These are phyloP conservation scores for Odontamblyopus lacepedii DNA, from an alignment of 2,797 vertebrate species.

Conservation along the genomic window DNA sequence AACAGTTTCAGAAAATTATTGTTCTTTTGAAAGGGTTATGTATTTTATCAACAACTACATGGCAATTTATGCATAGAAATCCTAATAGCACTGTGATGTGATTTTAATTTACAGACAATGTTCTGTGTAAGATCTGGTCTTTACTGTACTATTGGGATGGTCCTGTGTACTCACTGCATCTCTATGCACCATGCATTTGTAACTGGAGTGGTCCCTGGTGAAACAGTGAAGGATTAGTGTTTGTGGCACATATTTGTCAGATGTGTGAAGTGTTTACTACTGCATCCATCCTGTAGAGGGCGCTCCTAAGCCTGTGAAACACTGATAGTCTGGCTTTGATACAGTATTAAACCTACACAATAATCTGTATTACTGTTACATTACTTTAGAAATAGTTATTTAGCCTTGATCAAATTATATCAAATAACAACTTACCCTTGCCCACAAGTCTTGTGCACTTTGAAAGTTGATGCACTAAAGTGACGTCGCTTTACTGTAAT, in stretches of 20 bases:
- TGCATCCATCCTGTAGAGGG: constrained; percentile 68
- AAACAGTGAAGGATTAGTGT: constrained; percentile 42
- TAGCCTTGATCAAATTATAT: constrained; percentile 44
- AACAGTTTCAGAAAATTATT: not conserved
- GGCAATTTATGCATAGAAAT: constrained; percentile 19
- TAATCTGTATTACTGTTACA: constrained; percentile 30
- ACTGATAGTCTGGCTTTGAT: constrained; percentile 73
- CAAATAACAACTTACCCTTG: constrained; percentile 42
- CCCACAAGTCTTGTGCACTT: constrained; percentile 55
- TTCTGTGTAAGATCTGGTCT: constrained; percentile 13
- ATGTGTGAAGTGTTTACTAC: constrained; percentile 75
- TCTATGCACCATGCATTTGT: constrained; percentile 45
- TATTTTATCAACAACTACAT: constrained; percentile 3
- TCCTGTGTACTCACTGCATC: constrained; percentile 28
- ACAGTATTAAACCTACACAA: constrained; percentile 45
- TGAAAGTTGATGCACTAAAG: constrained; percentile 59
- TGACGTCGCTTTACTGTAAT: constrained; percentile 63
- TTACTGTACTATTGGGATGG: constrained; percentile 7
- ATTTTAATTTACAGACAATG: constrained; percentile 42
- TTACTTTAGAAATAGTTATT: constrained; percentile 35
- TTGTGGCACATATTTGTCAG: constrained; percentile 63
- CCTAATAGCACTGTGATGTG: constrained; percentile 57
- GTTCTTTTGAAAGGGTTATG: not conserved
- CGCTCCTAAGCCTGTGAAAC: constrained; percentile 67
- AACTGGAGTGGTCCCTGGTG: constrained; percentile 42